Evolutionary conservation across 2,888 invertebrate species (phyloP).

Genomic region (Pristionchus entomophagus): DNA sequence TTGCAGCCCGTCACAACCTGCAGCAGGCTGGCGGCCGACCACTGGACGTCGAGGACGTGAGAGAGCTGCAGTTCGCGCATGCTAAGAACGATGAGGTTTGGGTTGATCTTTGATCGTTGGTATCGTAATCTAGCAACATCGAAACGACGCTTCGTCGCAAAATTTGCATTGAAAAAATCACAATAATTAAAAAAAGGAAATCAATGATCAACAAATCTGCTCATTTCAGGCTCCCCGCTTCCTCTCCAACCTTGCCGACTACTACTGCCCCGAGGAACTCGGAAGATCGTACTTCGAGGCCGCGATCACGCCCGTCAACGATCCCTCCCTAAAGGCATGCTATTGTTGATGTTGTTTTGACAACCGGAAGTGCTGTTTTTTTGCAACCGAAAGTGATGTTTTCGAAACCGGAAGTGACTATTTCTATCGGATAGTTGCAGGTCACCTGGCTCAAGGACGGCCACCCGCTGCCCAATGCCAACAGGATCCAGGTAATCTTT

Average conservation of each 20-base stretch:
- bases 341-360: not conserved
- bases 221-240: constrained; percentile 49
- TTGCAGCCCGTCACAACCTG: constrained; percentile 50
- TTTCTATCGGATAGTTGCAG: no score
- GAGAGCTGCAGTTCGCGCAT: constrained; percentile 69
- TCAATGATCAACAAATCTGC: not conserved
- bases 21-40: constrained; percentile 43
- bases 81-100: constrained; percentile 55
- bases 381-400: not conserved
- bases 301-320: constrained; percentile 79
- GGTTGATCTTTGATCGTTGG: not conserved
- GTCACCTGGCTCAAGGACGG: constrained; percentile 77
- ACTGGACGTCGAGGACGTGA: constrained; percentile 72
- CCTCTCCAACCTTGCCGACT: constrained; percentile 26
- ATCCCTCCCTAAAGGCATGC: constrained; percentile 74
- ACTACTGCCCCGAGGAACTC: constrained; percentile 38
- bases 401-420: not conserved
- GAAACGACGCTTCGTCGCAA: no score
- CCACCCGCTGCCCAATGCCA: constrained; percentile 78
- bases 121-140: not conserved
- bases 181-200: not conserved
- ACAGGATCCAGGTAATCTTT: constrained; percentile 68
- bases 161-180: no score
- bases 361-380: not conserved
- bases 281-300: constrained; percentile 86